phyloP scores from a whole-genome alignment of 2,797 vertebrate species.

The Masticophis lateralis region DNA sequence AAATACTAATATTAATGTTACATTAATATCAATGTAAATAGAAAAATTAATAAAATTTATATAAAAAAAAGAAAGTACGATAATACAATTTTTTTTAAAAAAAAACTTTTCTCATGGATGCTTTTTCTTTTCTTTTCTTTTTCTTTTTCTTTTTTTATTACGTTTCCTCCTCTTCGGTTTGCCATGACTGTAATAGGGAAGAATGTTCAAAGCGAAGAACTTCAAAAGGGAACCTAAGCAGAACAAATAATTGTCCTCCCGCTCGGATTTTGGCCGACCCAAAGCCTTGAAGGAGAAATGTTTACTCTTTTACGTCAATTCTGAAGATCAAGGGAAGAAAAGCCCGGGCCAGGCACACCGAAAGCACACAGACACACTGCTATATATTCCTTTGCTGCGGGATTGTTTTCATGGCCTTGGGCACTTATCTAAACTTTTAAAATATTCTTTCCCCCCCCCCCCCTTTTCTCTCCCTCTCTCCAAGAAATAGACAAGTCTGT shows the following conservation, averaged over 20 bases:
- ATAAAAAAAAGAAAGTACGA: background rate
- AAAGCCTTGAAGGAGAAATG: background rate
- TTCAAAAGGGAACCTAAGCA: background rate
- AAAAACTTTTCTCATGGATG: background rate
- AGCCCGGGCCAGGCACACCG: too few relatives aligned
- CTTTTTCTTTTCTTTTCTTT: background rate
- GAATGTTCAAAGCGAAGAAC: background rate
- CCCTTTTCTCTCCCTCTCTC: background rate
- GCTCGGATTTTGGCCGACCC: background rate
- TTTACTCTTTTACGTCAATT: background rate
- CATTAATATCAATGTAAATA: too few relatives aligned
- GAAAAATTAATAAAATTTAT: too few relatives aligned
- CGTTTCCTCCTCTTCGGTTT: background rate
- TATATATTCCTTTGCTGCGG: background rate
- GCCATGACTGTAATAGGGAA: background rate
- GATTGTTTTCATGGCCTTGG: background rate
- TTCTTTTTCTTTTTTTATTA: background rate
- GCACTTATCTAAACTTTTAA: background rate
- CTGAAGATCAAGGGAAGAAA: background rate
- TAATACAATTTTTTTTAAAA: background rate
- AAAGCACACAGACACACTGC: background rate
- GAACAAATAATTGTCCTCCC: background rate
- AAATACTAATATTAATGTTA: too few relatives aligned
- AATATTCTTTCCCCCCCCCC: rapidly evolving
- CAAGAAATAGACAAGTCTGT: background rate